Evolutionary conservation across 2,113 vertebrate species (phyloP).

Genomic region (Platichthys flesus): DNA sequence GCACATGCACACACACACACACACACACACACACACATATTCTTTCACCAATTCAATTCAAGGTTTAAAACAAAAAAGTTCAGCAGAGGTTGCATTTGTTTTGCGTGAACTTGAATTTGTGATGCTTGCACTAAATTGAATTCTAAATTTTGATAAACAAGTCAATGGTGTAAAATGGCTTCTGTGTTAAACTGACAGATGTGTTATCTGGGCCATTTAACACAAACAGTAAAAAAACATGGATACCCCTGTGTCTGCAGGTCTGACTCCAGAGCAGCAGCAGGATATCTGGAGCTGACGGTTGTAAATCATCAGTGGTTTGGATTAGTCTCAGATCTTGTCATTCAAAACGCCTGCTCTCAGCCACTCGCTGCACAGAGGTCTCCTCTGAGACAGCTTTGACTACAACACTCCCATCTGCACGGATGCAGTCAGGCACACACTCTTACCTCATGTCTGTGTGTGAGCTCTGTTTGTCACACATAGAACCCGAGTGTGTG

Average conservation of each 20-base stretch:
- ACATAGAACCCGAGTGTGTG: background rate
- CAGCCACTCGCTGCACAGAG: constrained; percentile 14
- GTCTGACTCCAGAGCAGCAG: background rate
- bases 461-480: background rate
- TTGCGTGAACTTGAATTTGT: background rate
- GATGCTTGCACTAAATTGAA: background rate
- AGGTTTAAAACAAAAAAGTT: background rate
- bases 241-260: background rate
- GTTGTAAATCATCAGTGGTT: background rate
- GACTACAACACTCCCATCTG: constrained; percentile 49
- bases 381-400: constrained; percentile 20
- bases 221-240: background rate
- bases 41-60: background rate
- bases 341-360: constrained; percentile 14
- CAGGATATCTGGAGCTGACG: background rate
- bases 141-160: background rate
- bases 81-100: background rate
- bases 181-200: background rate
- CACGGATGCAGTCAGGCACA: constrained; percentile 29
- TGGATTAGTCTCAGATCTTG: constrained; percentile 5
- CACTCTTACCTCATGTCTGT: background rate
- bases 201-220: background rate
- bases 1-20: background rate
- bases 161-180: background rate
- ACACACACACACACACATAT: constrained; percentile 3